Base-by-base conservation (phyloP, 2,797 vertebrate species). In the Clarias platycephalus region DNA sequence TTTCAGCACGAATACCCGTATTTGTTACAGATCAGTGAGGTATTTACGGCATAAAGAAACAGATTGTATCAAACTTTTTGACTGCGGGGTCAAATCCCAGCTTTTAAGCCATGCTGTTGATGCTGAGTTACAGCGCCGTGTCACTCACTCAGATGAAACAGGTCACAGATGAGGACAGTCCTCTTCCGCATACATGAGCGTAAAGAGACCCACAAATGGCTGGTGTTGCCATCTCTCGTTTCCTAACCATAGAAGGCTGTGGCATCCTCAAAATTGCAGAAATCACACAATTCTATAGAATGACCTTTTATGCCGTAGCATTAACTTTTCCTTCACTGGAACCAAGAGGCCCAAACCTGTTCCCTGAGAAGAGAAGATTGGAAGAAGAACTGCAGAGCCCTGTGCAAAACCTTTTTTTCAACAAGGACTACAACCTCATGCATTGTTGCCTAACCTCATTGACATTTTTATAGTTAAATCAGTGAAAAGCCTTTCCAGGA, bases 1-100 rank as follows among this genome's bases (percentile, higher is more conserved):
- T 91, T 85, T 90, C 31, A 86, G 85, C 84, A 7, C 20, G 67
- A 83, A 58, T 22, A 68, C 24, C 9, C n/a, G 20, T 77, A 60
- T 60, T 7, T 76, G 55, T 13, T 76, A 22, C 3, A 28, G 71
- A 44, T 53, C 44, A 31, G 16, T 7, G 2, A 75, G 1, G 9
- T 16, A 5, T 4, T 15, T 26, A 16, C 3, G 44, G 70, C 24
- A 71, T 49, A 26, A 74, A 53, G n/a, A 26, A 74, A 74, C 44
- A 5, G 8, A 26, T 40, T 40, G 20, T 44, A 70, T 31, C 37
- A 74, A n/a, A 28, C 0, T 12, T 44, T 53, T 53, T 3, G 5
- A 5, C 3, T 12, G 12, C 24, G 67, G 40, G 20, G 34, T 28
- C 18, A 22, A 7, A 44, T 71, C 5, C 68, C 5, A 72, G 5